A percentile compares a stretch with the other conserved stretches of the same genome.
phyloP scores from a whole-genome alignment of 2,113 vertebrate genomes.

The Trematocara stigmaticum region DNA sequence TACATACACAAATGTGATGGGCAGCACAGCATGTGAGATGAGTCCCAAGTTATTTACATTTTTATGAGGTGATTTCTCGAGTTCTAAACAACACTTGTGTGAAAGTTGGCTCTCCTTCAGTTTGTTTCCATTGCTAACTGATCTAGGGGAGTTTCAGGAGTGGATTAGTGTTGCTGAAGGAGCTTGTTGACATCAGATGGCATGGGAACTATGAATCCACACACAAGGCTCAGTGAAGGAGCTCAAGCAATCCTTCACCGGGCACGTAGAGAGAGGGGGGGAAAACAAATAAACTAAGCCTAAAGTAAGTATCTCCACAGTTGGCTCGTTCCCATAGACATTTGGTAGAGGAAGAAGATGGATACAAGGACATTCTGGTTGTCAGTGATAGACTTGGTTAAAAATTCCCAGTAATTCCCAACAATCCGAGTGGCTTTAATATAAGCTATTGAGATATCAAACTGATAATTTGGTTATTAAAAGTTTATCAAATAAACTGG shows the following conservation, averaged over 20 bases:
- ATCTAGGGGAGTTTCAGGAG: conserved; percentile 27
- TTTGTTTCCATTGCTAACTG: conserved; percentile 27
- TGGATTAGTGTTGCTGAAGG: conserved; percentile 59
- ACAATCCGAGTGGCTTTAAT: not conserved
- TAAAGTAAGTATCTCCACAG: conserved; percentile 51
- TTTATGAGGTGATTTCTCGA: conserved; percentile 6
- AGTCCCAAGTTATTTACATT: not conserved
- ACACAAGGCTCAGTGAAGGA: conserved; percentile 48
- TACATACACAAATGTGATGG: not conserved
- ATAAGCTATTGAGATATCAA: not conserved
- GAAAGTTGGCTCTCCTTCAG: conserved; percentile 5
- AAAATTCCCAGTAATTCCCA: not conserved
- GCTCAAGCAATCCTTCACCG: conserved; percentile 42
- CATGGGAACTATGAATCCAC: conserved; percentile 58
- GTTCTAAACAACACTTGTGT: conserved; percentile 6
- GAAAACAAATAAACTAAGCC: conserved; percentile 58
- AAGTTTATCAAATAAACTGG: not conserved
- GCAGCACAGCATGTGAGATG: not conserved
- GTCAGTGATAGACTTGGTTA: not conserved
- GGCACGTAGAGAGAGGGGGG: conserved; percentile 49
- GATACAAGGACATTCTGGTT: conserved; percentile 27
- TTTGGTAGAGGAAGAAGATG: conserved; percentile 24
- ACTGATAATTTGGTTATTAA: not conserved
- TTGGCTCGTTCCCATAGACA: conserved; percentile 55
- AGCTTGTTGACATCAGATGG: conserved; percentile 73